These are phyloP conservation scores for Abramis brama DNA, from an alignment of 2,113 vertebrate genomes.

Conservation along the genomic window DNA sequence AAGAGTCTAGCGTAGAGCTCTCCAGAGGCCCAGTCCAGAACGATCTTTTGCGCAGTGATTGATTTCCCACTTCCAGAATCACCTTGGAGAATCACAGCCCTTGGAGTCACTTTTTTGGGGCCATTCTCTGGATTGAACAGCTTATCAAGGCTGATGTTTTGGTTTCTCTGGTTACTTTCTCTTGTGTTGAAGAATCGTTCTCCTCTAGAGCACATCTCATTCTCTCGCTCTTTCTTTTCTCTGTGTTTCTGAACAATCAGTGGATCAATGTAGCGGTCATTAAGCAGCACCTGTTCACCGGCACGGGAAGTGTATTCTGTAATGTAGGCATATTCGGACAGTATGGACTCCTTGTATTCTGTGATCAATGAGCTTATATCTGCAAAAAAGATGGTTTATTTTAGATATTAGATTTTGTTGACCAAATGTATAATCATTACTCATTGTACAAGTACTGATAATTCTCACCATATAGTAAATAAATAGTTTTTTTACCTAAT, in stretches of 20 bases:
- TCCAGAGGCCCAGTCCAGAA: slow-evolving; percentile 66
- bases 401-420: too few relatives aligned
- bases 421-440: too few relatives aligned
- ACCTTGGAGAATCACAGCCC: slow-evolving; percentile 70
- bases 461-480: too few relatives aligned
- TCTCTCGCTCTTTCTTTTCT: slow-evolving; percentile 37
- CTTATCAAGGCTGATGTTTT: slow-evolving; percentile 17
- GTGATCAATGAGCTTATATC: slow-evolving; percentile 15
- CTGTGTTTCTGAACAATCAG: slow-evolving; percentile 45
- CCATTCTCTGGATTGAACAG: slow-evolving; percentile 36
- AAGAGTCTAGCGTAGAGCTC: slow-evolving; percentile 53
- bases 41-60: slow-evolving; percentile 67
- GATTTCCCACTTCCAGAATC: slow-evolving; percentile 74
- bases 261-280: slow-evolving; percentile 42
- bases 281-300: slow-evolving; percentile 46
- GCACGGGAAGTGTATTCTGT: slow-evolving; percentile 44
- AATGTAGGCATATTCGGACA: slow-evolving; percentile 27
- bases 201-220: slow-evolving; percentile 43
- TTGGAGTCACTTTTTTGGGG: slow-evolving; percentile 9
- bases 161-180: not conserved
- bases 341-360: slow-evolving; percentile 36
- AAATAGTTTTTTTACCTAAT: too few relatives aligned
- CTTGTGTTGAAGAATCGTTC: slow-evolving; percentile 27
- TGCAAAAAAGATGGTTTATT: not conserved
- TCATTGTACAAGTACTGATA: too few relatives aligned